Evolutionary conservation across 2,113 vertebrate genomes (phyloP).

Genomic region (Amblyopsis rosae): DNA sequence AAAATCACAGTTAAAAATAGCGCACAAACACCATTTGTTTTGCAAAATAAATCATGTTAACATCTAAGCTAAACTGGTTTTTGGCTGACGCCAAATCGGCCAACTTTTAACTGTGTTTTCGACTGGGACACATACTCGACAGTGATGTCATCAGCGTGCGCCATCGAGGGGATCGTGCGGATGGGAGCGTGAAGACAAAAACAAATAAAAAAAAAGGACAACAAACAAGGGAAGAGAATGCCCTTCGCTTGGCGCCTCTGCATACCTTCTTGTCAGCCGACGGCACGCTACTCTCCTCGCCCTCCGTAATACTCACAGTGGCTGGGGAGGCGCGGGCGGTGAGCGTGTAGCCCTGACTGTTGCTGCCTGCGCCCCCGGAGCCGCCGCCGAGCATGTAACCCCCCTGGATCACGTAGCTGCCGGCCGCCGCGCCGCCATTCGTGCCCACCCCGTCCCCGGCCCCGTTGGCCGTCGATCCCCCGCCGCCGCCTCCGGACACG

Average conservation of each 20-base stretch:
- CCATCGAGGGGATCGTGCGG: conserved; percentile 43
- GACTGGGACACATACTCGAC: conserved; percentile 56
- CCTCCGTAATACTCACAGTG: conserved; percentile 88
- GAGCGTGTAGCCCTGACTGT: conserved; percentile 88
- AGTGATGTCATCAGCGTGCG: conserved; percentile 62
- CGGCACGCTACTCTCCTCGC: conserved; percentile 82
- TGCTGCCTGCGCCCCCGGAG: conserved; percentile 65
- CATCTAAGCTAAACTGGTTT: not conserved
- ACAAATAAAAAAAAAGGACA: conserved; percentile 37
- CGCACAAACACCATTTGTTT: not conserved
- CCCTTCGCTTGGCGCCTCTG: conserved; percentile 69
- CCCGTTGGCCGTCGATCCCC: conserved; percentile 62
- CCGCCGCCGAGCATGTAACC: conserved; percentile 86
- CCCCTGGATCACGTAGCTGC: conserved; percentile 91
- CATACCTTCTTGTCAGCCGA: conserved; percentile 86
- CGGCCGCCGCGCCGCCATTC: conserved; percentile 59
- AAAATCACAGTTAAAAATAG: conserved; percentile 72
- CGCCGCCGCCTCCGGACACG: not conserved
- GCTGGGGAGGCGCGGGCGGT: conserved; percentile 89
- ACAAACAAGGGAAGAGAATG: conserved; percentile 21
- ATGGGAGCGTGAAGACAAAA: conserved; percentile 50
- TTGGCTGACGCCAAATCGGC: not conserved
- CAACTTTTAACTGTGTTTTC: conserved; percentile 70
- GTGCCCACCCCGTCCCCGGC: conserved; percentile 71
- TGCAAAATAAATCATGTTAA: not conserved